phyloP scores from a whole-genome alignment of 1,140 invertebrate species.

The Hormaphis cornu region DNA sequence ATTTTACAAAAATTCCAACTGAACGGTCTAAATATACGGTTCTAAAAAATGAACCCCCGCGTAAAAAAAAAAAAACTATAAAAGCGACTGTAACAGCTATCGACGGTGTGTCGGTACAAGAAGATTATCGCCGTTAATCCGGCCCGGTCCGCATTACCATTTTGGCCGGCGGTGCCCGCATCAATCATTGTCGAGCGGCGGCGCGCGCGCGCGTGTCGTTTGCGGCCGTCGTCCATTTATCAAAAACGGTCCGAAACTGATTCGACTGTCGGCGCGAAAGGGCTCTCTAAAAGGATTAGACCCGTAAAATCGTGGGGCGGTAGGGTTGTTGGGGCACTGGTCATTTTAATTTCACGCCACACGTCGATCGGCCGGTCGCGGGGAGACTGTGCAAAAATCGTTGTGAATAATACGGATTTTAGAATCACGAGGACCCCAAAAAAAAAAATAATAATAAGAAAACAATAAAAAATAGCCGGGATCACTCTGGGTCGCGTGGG shows the following conservation, averaged over 20 bases:
- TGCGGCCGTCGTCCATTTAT: conserved; percentile 27
- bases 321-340: background rate
- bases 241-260: conserved; percentile 30
- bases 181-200: conserved; percentile 25
- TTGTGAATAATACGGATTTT: background rate
- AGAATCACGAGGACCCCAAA: too few relatives aligned
- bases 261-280: conserved; percentile 19
- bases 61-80: background rate
- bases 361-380: background rate
- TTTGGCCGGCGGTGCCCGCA: conserved; percentile 1
- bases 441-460: too few relatives aligned
- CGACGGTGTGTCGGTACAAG: background rate
- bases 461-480: too few relatives aligned
- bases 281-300: conserved; percentile 30
- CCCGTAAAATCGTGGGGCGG: background rate
- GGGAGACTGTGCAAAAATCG: too few relatives aligned
- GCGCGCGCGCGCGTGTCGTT: conserved; percentile 11
- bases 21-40: too few relatives aligned
- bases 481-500: too few relatives aligned
- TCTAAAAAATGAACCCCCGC: too few relatives aligned
- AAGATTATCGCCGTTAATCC: conserved; percentile 27
- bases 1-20: too few relatives aligned
- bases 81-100: too few relatives aligned
- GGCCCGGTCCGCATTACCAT: too few relatives aligned
- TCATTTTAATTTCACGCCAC: conserved; percentile 30